A percentile compares a stretch with the other conserved stretches of the same genome.
Conservation (phyloP, 2,113 vertebrate genomes). For the Oreochromis tanganicae region DNA sequence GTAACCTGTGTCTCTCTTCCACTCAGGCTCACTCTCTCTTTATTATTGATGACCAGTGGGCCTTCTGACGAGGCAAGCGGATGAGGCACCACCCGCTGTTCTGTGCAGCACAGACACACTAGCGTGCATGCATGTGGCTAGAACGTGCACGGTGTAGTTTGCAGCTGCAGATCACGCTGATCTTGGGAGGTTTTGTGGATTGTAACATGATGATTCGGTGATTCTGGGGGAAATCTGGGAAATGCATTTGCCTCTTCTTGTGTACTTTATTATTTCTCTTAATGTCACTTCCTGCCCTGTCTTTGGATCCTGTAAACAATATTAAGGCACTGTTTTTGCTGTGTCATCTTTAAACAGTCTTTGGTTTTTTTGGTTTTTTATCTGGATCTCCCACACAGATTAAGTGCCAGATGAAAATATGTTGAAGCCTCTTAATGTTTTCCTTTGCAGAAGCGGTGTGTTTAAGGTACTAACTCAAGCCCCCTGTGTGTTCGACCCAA, state of each 20-base stretch:
- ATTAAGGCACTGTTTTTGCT: background rate
- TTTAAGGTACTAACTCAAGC: background rate
- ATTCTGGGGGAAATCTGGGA: background rate
- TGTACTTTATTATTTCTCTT: background rate
- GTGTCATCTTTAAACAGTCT: background rate
- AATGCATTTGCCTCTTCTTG: background rate
- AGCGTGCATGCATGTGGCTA: background rate
- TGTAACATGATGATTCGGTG: background rate
- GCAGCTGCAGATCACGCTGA: background rate
- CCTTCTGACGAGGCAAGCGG: background rate
- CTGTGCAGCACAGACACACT: background rate
- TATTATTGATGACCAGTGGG: slow-evolving; percentile 58
- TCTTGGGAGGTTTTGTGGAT: background rate
- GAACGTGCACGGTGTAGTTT: background rate
- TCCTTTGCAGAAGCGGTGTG: background rate
- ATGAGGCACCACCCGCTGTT: background rate
- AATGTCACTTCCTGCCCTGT: background rate
- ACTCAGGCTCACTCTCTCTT: background rate
- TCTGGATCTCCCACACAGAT: background rate
- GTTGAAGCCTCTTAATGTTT: background rate
- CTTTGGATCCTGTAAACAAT: background rate
- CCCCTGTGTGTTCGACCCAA: background rate
- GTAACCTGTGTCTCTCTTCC: slow-evolving; percentile 2
- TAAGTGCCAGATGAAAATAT: background rate
- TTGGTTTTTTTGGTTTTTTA: background rate